phyloP scores from a whole-genome alignment of 2,888 invertebrate species.

The Platycheirus rosarum region DNA sequence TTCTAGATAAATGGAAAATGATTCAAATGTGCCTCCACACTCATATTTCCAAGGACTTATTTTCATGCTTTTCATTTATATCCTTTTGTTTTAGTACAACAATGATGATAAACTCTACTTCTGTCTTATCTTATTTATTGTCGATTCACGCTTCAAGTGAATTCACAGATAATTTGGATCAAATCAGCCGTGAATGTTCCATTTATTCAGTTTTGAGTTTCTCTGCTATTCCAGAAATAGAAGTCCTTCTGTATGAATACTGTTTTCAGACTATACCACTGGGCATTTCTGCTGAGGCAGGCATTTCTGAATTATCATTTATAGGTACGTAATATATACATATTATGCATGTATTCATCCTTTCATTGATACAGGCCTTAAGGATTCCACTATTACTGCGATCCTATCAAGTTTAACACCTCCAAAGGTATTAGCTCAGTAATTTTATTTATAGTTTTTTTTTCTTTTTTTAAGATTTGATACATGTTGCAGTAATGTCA shows the following conservation, averaged over 20 bases:
- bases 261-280: too few relatives aligned
- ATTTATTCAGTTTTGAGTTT: too few relatives aligned
- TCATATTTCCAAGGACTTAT: constrained; percentile 14
- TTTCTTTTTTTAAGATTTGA: constrained; percentile 11
- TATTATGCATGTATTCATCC: too few relatives aligned
- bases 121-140: constrained; percentile 26
- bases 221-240: too few relatives aligned
- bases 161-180: constrained; percentile 8
- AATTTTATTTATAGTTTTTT: constrained; percentile 41
- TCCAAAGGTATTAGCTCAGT: constrained; percentile 33
- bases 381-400: too few relatives aligned
- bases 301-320: too few relatives aligned
- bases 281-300: too few relatives aligned
- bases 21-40: constrained; percentile 2
- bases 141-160: constrained; percentile 20
- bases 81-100: constrained; percentile 19
- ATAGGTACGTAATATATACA: too few relatives aligned
- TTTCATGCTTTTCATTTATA: constrained; percentile 35
- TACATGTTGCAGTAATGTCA: background rate
- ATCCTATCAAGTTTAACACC: too few relatives aligned
- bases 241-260: too few relatives aligned
- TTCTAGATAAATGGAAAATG: constrained; percentile 1
- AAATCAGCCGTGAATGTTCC: too few relatives aligned
- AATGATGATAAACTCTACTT: background rate
- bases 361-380: too few relatives aligned